phyloP scores from a whole-genome alignment of 2,797 vertebrate genomes.

The Chrysocyon brachyurus region DNA sequence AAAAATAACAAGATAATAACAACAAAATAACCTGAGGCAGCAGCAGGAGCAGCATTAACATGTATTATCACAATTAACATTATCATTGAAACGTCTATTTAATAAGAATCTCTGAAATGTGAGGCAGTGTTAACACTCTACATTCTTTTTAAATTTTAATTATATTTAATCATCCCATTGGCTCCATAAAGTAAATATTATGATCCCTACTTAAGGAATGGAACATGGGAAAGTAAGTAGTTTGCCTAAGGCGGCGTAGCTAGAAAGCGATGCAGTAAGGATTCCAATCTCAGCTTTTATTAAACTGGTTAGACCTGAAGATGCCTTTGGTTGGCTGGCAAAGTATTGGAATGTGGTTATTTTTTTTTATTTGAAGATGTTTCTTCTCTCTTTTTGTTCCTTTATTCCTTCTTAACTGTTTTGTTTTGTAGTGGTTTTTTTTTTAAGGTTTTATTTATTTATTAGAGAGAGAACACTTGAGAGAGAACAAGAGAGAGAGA shows the following conservation, averaged over 20 bases:
- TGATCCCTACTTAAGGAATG: neutral
- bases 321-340: neutral
- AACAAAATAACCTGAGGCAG: neutral
- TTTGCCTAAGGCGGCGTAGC: neutral
- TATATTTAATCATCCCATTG: neutral
- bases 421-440: neutral
- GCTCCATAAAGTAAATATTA: neutral
- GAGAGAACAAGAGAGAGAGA: too few species aligned
- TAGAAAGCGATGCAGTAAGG: neutral
- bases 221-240: neutral
- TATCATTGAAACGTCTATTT: neutral
- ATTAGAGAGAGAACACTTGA: too few species aligned
- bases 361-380: neutral
- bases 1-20: neutral
- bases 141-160: constrained; percentile 27
- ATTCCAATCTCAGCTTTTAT: neutral
- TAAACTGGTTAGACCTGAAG: neutral
- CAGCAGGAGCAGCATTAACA: neutral
- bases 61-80: neutral
- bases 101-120: neutral
- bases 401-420: neutral
- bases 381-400: neutral
- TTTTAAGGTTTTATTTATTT: too few species aligned
- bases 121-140: neutral
- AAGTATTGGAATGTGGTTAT: neutral